Evolutionary conservation across 2,113 vertebrate genomes (phyloP), one percentile per base, ranked within the genome.

Genomic region (Ciconia maguari): DNA sequence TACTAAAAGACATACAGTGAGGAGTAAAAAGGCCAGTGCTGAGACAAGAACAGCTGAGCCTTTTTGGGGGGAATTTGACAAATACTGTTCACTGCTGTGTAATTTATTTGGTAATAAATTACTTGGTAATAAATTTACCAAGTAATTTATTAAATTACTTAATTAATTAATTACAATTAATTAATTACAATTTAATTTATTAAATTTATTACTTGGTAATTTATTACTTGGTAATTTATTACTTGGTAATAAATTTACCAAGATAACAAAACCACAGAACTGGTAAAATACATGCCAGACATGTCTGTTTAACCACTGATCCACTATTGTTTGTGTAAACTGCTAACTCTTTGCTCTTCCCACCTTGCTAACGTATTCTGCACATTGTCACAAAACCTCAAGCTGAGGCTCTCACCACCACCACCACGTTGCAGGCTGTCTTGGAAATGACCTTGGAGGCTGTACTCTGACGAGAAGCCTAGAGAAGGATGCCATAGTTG

Each of bases 331-430:
- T 79, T 88, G 54, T 69, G 49, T 65, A 42, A 69, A 69, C 54
- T 85, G 77, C 42, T 78, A 65, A n/a, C 19, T 80, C 66, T 68
- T 78, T 65, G 57, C 58, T 85, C 41, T 93, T 93, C 66, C 85
- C 25, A 69, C 66, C 34, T 93, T 87, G 57, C 61, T 85, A 69
- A 61, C 36, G 32, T 68, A 61, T 76, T 94, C 75, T 93, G 41
- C 52, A 76, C 18, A 4, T 72, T 72, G 81, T 87, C 87, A 85
- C 65, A 95, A 91, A 4, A 7, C 6, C 19, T 54, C 34, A 72
- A 19, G 44, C 87, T 82, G 81, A 62, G 61, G 57, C n/a, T 93
- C 8, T 87, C 74, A 64, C 57, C 38, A 81, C 80, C 64, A 71
- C 80, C 87, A 75, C 25, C 24, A 16, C 3, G 0, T 58, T 74